Evolutionary conservation across 2,797 vertebrate genomes (phyloP), one percentile per base, ranked within the genome.

Genomic region (Florisuga fusca): DNA sequence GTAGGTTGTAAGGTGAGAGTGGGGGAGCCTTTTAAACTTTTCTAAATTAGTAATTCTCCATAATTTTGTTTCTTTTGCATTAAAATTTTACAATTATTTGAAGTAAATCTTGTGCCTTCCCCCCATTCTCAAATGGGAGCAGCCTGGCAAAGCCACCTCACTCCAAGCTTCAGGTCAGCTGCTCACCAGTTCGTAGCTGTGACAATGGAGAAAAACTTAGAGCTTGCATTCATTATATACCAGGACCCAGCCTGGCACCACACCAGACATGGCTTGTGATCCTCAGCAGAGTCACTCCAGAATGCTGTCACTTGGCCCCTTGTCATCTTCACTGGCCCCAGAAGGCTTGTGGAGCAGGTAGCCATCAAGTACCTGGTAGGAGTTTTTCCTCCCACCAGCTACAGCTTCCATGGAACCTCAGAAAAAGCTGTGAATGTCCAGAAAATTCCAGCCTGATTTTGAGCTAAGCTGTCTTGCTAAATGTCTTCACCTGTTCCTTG

Each of bases 321-420:
- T 34, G 45, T 58, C 11, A 6, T 25, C 48, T 51, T 38, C 2
- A 0, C 31, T 48, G 10, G 3, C 21, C 54, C 26, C 43, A 53
- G 43, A 57, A 36, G 38, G 34, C 31, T 77, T 73, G 48, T 43
- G 33, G 59, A 71, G 15, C 12, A 71, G 21, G 22, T 43, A 72
- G 19, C 18, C 36, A 25, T 62, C 43, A 67, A n/a, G 16, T 64
- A 51, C 22, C 33, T 82, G 22, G 16, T 7, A 62, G 22, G 7
- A 12, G 4, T 20, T 59, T 59, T 59, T 64, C 58, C 8, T 55
- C 31, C 27, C 0, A 1, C 12, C 12, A 38, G 31, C 0, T 1
- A 6, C 19, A n/a, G 19, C 33, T 46, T 57, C 50, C 31, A 26
- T 12, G 27, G 26, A 20, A 77, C 31, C 57, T 63, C 43, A 58